Evolutionary conservation across 2,888 invertebrate species (phyloP).

Genomic region (Tinea semifulvella): DNA sequence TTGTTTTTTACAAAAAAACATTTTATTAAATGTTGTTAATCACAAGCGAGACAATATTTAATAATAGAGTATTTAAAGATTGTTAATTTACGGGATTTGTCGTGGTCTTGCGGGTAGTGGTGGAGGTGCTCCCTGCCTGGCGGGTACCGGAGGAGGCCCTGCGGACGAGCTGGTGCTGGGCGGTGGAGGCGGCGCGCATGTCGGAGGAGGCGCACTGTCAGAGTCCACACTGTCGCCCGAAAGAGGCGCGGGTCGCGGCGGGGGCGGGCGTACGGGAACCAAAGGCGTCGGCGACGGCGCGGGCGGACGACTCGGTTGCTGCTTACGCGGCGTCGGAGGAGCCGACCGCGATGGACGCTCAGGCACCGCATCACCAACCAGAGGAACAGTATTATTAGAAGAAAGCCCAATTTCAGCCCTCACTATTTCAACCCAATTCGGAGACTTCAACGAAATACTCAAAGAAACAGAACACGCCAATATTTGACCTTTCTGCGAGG

Average conservation of each 20-base stretch:
- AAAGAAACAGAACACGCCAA: slow-evolving; percentile 73
- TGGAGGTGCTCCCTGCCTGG: slow-evolving; percentile 69
- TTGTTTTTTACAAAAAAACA: too few species aligned
- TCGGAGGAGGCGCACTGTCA: slow-evolving; percentile 70
- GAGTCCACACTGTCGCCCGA: slow-evolving; percentile 49
- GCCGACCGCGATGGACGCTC: slow-evolving; percentile 51
- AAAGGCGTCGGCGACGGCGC: slow-evolving; percentile 65
- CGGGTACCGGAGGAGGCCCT: slow-evolving; percentile 59
- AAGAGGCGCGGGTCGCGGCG: slow-evolving; percentile 54
- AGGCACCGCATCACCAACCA: slow-evolving; percentile 61
- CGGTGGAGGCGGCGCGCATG: slow-evolving; percentile 69
- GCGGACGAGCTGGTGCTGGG: slow-evolving; percentile 40
- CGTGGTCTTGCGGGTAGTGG: slow-evolving; percentile 71
- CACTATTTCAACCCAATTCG: slow-evolving; percentile 85
- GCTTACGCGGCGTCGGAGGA: slow-evolving; percentile 57
- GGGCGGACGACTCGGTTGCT: slow-evolving; percentile 69
- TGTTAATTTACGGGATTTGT: too few species aligned
- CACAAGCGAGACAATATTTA: too few species aligned
- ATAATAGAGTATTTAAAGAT: too few species aligned
- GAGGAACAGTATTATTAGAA: slow-evolving; percentile 83
- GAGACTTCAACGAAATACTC: slow-evolving; percentile 79
- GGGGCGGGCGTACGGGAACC: slow-evolving; percentile 53
- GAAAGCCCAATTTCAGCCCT: slow-evolving; percentile 86
- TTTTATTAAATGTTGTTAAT: too few species aligned
- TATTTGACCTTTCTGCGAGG: slow-evolving; percentile 65